These are phyloP conservation scores for Drosophila ercepeae DNA, from an alignment of 1,140 invertebrate species.

Conservation along the genomic window DNA sequence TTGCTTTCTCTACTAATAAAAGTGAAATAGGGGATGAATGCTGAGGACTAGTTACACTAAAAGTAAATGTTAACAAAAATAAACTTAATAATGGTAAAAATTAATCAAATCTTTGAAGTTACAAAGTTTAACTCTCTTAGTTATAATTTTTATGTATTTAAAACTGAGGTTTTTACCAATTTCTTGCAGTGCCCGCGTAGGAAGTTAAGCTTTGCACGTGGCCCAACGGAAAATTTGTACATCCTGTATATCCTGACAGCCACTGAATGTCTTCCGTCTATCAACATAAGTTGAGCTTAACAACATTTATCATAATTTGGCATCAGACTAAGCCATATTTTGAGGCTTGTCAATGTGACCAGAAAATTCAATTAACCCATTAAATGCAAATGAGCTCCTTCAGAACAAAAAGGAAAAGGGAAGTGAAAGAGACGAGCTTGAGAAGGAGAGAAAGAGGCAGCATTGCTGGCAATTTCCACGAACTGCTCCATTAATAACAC, in stretches of 20 bases:
- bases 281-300: conserved; percentile 13
- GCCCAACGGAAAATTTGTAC: conserved; percentile 10
- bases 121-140: too few relatives aligned
- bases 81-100: neutral
- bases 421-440: neutral
- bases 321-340: neutral
- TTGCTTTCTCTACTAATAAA: conserved; percentile 18
- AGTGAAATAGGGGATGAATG: neutral
- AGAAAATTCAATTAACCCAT: conserved; percentile 66
- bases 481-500: conserved; percentile 76
- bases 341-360: conserved; percentile 44
- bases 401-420: neutral
- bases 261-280: conserved; percentile 5
- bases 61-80: neutral
- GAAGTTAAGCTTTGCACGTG: neutral
- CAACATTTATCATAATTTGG: conserved; percentile 58
- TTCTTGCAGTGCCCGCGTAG: neutral
- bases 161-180: neutral
- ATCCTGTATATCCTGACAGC: conserved; percentile 34
- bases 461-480: conserved; percentile 48
- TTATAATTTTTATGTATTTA: too few relatives aligned
- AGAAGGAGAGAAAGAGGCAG: neutral
- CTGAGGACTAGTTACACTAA: neutral
- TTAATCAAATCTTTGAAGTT: neutral
- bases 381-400: conserved; percentile 12